Evolutionary conservation across 2,797 vertebrate species (phyloP).

Genomic region (Megaceryle alcyon): DNA sequence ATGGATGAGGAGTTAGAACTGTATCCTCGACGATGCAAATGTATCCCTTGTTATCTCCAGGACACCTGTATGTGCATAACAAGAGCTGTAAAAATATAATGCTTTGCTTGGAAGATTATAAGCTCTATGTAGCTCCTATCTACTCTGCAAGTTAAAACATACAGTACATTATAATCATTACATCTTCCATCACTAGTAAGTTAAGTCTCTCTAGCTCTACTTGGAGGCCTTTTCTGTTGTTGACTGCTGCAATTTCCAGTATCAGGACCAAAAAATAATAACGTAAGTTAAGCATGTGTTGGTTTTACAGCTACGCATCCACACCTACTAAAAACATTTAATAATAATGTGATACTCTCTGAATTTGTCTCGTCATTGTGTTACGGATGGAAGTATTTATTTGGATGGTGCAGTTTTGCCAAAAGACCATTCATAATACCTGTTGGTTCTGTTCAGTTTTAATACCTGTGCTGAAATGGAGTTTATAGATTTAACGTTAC

Average conservation of each 20-base stretch:
- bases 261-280: conserved; percentile 19
- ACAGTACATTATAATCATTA: background rate
- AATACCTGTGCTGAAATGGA: conserved; percentile 33
- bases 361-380: conserved; percentile 44
- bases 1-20: background rate
- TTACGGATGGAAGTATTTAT: conserved; percentile 46
- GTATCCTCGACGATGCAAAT: background rate
- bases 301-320: background rate
- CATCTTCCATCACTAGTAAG: background rate
- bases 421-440: conserved; percentile 10
- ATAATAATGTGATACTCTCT: background rate
- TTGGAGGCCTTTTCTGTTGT: rapidly evolving
- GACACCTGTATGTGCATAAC: background rate
- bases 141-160: background rate
- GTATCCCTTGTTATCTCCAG: background rate
- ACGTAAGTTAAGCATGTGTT: background rate
- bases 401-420: conserved; percentile 56
- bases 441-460: conserved; percentile 51
- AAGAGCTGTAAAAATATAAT: background rate
- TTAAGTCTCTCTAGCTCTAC: background rate
- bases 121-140: rapidly evolving
- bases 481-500: background rate
- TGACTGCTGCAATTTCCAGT: background rate
- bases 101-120: background rate
- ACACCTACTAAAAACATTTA: conserved; percentile 22